Evolutionary conservation across 2,113 vertebrate species (phyloP).

Genomic region (Gasterosteus aculeatus): DNA sequence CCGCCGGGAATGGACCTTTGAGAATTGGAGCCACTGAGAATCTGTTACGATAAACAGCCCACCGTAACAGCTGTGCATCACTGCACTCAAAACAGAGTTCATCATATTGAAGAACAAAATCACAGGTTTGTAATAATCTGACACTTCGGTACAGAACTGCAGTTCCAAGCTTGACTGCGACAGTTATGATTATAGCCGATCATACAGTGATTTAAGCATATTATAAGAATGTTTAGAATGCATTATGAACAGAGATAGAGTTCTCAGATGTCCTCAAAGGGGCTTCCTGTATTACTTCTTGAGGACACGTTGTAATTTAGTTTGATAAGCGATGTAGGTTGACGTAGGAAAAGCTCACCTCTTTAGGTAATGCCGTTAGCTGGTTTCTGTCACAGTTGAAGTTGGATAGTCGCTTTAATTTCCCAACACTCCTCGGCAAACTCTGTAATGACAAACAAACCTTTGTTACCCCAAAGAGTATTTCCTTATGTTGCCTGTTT

Average conservation of each 20-base stretch:
- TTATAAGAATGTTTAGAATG: neutral
- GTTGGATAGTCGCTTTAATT: constrained; percentile 94
- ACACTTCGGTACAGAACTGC: neutral
- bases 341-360: constrained; percentile 79
- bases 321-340: neutral
- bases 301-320: neutral
- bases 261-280: neutral
- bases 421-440: constrained; percentile 94
- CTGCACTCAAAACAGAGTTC: neutral
- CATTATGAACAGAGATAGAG: neutral
- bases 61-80: neutral
- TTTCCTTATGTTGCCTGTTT: neutral
- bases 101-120: neutral
- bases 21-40: constrained; percentile 10
- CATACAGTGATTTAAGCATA: neutral
- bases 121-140: neutral
- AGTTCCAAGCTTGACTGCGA: neutral
- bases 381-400: constrained; percentile 97
- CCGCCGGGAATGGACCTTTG: constrained; percentile 20
- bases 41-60: neutral
- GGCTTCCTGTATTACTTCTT: neutral
- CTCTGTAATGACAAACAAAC: constrained; percentile 70
- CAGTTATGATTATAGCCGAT: too few relatives aligned
- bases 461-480: neutral
- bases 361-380: constrained; percentile 91